Evolutionary conservation across 2,113 vertebrate species (phyloP).

Genomic region (Morphnarchus princeps): DNA sequence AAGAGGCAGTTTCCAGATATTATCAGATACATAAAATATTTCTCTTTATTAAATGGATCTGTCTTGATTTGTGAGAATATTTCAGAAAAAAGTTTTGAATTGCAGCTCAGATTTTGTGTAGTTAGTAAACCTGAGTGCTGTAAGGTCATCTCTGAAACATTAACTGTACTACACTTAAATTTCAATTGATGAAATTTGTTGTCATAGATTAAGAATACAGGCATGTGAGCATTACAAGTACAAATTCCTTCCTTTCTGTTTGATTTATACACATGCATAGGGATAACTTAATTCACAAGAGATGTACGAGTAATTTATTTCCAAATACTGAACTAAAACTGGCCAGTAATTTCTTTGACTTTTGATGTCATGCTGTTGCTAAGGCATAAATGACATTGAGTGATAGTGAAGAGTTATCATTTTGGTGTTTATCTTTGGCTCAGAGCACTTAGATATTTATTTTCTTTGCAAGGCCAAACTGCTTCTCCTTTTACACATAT

Average conservation of each 20-base stretch:
- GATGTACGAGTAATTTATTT: constrained; percentile 60
- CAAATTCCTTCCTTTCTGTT: constrained; percentile 51
- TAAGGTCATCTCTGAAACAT: constrained; percentile 51
- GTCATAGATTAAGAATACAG: constrained; percentile 48
- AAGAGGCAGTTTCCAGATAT: background rate
- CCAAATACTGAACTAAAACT: constrained; percentile 50
- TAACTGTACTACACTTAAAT: constrained; percentile 44
- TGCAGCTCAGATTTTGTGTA: constrained; percentile 6
- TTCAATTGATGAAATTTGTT: constrained; percentile 45
- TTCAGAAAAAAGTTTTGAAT: constrained; percentile 24
- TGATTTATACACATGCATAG: constrained; percentile 46
- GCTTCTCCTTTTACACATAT: background rate
- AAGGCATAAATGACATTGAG: constrained; percentile 48
- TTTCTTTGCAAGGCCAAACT: constrained; percentile 9
- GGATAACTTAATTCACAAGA: constrained; percentile 62
- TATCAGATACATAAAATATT: background rate
- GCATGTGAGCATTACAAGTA: background rate
- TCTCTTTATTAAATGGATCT: constrained; percentile 16
- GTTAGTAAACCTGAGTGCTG: constrained; percentile 41
- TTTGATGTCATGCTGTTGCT: constrained; percentile 20
- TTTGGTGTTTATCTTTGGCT: constrained; percentile 46
- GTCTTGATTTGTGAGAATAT: background rate
- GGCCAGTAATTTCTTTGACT: constrained; percentile 58
- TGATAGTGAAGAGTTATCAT: background rate
- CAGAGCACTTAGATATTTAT: background rate